These are phyloP conservation scores for Anas bahamensis DNA, from an alignment of 2,797 vertebrate genomes.

Conservation along the genomic window DNA sequence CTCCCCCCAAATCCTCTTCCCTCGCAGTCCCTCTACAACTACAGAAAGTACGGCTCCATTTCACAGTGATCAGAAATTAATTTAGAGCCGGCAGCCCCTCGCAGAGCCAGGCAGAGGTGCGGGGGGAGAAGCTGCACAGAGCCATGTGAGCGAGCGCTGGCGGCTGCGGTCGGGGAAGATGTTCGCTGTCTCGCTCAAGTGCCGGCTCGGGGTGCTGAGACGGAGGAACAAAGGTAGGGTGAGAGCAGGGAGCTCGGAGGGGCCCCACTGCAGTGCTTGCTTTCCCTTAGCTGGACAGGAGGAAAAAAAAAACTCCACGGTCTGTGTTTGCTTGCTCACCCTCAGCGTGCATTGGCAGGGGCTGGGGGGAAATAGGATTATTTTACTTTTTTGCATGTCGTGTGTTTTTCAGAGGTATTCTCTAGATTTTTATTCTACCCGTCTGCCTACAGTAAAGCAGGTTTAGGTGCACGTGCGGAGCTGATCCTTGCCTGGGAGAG, in stretches of 20 bases:
- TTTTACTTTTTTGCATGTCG: background rate
- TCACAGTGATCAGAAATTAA: slow-evolving; percentile 37
- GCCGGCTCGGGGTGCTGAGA: slow-evolving; percentile 93
- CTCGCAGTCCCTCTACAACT: background rate
- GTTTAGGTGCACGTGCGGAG: background rate
- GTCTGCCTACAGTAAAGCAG: background rate
- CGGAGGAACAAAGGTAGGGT: slow-evolving; percentile 87
- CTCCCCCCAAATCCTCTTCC: background rate
- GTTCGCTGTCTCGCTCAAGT: slow-evolving; percentile 95
- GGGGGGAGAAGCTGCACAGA: slow-evolving; percentile 45
- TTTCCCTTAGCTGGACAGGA: background rate
- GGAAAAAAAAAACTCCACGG: background rate
- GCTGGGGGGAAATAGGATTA: background rate
- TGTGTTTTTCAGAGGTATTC: background rate
- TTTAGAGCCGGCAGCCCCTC: slow-evolving; percentile 43
- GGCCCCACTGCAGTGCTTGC: background rate
- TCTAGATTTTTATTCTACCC: background rate
- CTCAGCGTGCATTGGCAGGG: background rate
- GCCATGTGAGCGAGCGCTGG: slow-evolving; percentile 38
- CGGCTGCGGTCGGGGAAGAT: slow-evolving; percentile 75
- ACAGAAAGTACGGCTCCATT: slow-evolving; percentile 21
- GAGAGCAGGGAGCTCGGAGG: background rate
- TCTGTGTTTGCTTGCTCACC: background rate
- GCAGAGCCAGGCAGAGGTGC: slow-evolving; percentile 56
- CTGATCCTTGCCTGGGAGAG: background rate